Percentiles rank a stretch among this genome's conserved stretches.
Conservation (phyloP, 2,113 vertebrate genomes). For the Ahaetulla prasina region DNA sequence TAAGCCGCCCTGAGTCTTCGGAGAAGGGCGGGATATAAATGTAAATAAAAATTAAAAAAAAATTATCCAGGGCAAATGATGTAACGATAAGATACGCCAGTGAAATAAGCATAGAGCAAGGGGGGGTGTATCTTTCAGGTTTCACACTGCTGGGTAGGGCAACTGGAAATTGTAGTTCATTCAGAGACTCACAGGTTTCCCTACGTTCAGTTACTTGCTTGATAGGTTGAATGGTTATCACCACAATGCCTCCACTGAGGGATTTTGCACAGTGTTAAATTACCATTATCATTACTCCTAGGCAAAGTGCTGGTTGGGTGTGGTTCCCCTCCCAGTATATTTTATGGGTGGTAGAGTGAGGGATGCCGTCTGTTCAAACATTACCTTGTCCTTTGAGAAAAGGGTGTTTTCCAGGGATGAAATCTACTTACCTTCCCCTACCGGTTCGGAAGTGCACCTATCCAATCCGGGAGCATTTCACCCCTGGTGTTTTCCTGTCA, state of each 20-base stretch:
- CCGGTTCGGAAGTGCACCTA: too few species aligned
- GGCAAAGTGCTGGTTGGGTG: neutral
- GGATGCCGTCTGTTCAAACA: neutral
- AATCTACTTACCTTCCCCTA: too few species aligned
- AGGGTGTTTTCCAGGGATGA: neutral
- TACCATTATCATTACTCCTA: neutral
- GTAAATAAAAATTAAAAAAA: too few species aligned
- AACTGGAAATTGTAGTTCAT: neutral
- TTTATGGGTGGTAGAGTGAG: neutral
- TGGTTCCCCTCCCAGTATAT: neutral
- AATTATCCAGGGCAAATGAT: neutral
- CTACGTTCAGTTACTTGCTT: neutral
- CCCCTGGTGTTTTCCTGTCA: neutral
- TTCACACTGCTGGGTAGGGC: neutral
- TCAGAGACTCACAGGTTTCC: neutral
- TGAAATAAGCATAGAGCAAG: neutral
- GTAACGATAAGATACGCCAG: neutral
- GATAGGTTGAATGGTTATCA: neutral
- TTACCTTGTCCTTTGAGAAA: neutral
- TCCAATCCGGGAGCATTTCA: too few species aligned
- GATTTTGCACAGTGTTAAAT: neutral
- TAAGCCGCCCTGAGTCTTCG: too few species aligned
- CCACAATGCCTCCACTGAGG: neutral
- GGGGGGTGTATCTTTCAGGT: neutral
- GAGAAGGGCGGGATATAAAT: too few species aligned